Conservation (phyloP, 2,113 vertebrate species). For the Etia nguti region DNA sequence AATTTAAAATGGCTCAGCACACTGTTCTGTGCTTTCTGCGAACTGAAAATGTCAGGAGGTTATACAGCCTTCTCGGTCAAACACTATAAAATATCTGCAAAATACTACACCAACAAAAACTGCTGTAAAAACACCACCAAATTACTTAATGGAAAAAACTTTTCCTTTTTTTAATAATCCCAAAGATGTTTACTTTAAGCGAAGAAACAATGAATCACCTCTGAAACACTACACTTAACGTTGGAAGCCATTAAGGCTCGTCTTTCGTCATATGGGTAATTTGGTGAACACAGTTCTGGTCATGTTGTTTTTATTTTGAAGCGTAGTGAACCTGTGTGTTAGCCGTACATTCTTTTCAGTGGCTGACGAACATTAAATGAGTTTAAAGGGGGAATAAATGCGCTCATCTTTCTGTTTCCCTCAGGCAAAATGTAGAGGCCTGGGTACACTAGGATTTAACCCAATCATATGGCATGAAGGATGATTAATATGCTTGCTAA, state of each 20-base stretch:
- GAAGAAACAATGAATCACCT: background rate
- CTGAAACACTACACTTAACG: background rate
- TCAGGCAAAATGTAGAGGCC: background rate
- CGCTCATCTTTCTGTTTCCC: background rate
- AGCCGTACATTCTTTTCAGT: background rate
- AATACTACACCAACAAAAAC: background rate
- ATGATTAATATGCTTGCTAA: constrained; percentile 65
- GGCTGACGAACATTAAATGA: background rate
- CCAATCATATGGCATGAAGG: constrained; percentile 21
- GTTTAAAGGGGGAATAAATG: background rate
- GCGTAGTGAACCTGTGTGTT: background rate
- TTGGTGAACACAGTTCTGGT: background rate
- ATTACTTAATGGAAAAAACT: background rate
- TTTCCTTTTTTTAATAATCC: background rate
- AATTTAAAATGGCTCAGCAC: background rate
- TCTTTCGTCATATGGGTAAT: background rate
- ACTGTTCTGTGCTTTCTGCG: background rate
- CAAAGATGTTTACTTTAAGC: background rate
- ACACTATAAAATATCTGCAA: background rate
- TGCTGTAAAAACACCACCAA: background rate
- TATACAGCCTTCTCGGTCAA: background rate
- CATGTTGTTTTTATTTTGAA: background rate
- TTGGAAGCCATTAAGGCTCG: background rate
- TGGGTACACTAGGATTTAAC: constrained; percentile 12
- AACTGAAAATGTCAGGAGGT: constrained; percentile 4